Evolutionary conservation across 2,888 invertebrate genomes (phyloP), one percentile per base, ranked within the genome.

Genomic region (Orchestes rusci): DNA sequence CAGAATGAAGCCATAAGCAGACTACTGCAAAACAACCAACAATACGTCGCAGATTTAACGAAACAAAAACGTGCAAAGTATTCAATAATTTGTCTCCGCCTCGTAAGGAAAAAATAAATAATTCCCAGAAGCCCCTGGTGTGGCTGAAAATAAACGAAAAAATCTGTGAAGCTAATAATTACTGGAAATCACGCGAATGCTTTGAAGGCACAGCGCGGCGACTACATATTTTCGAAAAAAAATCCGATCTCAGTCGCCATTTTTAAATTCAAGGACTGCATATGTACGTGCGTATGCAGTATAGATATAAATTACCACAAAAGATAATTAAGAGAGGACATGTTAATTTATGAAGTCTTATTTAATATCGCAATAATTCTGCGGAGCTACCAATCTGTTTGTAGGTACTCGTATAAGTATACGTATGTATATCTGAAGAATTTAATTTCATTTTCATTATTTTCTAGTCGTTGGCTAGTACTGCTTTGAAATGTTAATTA

Each of bases 131-230:
- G 33, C 40, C n/a, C n/a, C 33, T 20, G 8, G 33, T 27, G 40
- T 40, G 33, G 40, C 35, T 35, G 35, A 39, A 15, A 20, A 15
- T 16, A 39, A 45, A 34, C 15, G 34, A 45, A 39, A 39, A 45
- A 36, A 34, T 29, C 45, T 40, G 31, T n/a, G n/a, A n/a, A n/a
- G n/a, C 30, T 45, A 30, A 45, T 45, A 45, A 45, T 45, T 45
- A 45, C 45, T 40, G 45, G 36, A 45, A 30, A 35, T 45, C 45
- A 45, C 45, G 45, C 45, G 45, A 45, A 40, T 40, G 40, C 39
- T 35, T 45, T 40, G 15, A 40, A 39, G 44, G 44, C 43, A 43
- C 13, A 43, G 32, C 12, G 31, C 17, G 31, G 23, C 27, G 36
- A 43, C 36, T 36, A 37, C 37, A n/a, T 29, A 39, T 33, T 34